Base-by-base conservation (phyloP, 1,140 invertebrate species). In the Apolygus lucorum region DNA sequence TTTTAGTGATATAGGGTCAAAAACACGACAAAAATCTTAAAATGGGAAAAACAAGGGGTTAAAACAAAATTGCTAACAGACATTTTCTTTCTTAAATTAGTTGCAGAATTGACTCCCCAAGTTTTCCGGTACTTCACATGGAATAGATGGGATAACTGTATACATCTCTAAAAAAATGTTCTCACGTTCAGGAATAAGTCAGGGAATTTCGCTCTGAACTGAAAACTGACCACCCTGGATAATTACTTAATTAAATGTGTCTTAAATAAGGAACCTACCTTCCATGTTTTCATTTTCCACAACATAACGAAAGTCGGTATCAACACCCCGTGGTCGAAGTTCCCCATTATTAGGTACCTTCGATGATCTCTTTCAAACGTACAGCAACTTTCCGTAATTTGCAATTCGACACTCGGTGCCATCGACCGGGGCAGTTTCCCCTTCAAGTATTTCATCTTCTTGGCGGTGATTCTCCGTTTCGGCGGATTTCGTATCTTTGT, bases 281-380 rank as follows among this genome's bases (percentile, higher is more conserved):
- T 80, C 24, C 75, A 77, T 68, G 76, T 77, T 73, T 80, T 78
- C 1, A 69, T 70, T 49, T 73, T 75, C 80, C 80, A 82, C 2
- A 77, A 77, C 77, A 82, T 78, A 68, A 82, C 78, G 72, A 83
- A 80, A 14, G 77, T 81, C n/a, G 81, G 79, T 17, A 80, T 74
- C 0, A 81, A 74, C 52, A 78, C 74, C n/a, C 77, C 73, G 2
- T 77, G 78, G 17, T 73, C 71, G 17, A 75, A 75, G 63, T 76
- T 74, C 14, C 82, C 83, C 83, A 85, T 84, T 26, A 84, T 78
- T 26, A 84, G 78, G 72, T 80, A 83, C 24, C 71, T 68, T 25
- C 73, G 68, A 64, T 66, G 62, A 28, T 66, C 71, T 28, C 62
- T 67, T 73, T 74, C 71, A 14, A 74, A 70, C 11, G 75, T 75